phyloP scores from a whole-genome alignment of 2,797 vertebrate species.

The Anniella stebbinsi region DNA sequence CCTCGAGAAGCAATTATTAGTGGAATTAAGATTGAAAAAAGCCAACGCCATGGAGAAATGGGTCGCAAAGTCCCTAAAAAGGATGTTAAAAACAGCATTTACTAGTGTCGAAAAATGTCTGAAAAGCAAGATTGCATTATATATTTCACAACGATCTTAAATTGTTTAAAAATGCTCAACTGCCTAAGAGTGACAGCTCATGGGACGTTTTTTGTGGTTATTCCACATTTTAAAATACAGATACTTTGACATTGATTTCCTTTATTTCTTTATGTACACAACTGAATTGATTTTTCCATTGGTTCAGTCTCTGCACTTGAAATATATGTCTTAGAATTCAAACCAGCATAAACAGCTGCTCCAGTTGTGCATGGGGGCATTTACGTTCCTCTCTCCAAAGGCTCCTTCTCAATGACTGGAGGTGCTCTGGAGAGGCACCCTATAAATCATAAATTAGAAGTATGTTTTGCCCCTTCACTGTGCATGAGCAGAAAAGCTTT shows the following conservation, averaged over 20 bases:
- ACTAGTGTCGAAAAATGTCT: not conserved
- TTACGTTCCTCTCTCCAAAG: not conserved
- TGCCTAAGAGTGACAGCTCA: not conserved
- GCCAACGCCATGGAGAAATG: constrained; percentile 95
- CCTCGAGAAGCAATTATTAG: constrained; percentile 83
- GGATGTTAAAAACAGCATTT: constrained; percentile 45
- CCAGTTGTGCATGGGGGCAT: not conserved
- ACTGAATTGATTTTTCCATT: not conserved
- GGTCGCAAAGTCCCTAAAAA: constrained; percentile 87
- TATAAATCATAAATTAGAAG: not conserved
- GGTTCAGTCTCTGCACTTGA: not conserved
- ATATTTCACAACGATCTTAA: not conserved
- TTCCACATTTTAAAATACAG: not conserved
- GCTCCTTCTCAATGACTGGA: not conserved
- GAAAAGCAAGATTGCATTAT: not conserved
- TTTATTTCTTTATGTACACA: not conserved
- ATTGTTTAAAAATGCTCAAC: not conserved
- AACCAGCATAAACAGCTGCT: not conserved
- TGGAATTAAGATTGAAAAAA: constrained; percentile 91
- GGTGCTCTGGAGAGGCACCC: not conserved
- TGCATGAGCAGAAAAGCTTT: not conserved
- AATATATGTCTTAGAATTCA: not conserved
- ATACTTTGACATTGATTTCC: not conserved
- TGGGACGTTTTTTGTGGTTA: not conserved
- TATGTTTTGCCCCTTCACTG: not conserved